Evolutionary conservation across 2,113 vertebrate genomes (phyloP), one percentile per base, ranked within the genome.

Genomic region (Vanacampus margaritifer): DNA sequence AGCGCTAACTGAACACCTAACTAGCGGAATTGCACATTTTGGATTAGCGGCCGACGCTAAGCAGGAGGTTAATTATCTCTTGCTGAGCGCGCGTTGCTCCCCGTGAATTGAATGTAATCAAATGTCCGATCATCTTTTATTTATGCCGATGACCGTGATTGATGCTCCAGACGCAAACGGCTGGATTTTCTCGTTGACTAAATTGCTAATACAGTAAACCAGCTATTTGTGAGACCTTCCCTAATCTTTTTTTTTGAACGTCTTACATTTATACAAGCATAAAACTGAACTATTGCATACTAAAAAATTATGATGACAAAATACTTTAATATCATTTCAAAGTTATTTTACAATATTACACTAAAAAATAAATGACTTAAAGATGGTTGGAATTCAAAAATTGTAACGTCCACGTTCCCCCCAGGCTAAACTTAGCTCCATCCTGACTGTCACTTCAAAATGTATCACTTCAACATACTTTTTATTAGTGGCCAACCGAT

Each of bases 131-230:
- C 79, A 83, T 81, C 68, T 84, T 80, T 86, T 83, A 87, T 89
- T 89, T 86, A 85, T 84, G 85, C 85, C 89, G 87, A 88, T 88
- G 83, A 82, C 72, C 81, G 59, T 87, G 88, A 90, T 89, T 83
- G 76, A 63, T 72, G 72, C 81, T 81, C 74, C 74, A 78, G 84
- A 84, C 79, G 48, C 87, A 87, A 88, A 70, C 82, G 1, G 6
- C 16, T 14, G 13, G 3, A 14, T 26, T 23, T 54, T 28, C 12
- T 13, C 5, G 85, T 87, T 75, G 83, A 72, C 78, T 81, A 77
- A 84, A 85, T 79, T 19, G 26, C 7, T 57, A 54, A 54, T 14
- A 10, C 8, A n/a, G 48, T n/a, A 23, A 51, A 26, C 24, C 24
- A 5, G 11, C 23, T 13, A 1, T 13, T 24, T 4, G 23, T 12